phyloP scores from a whole-genome alignment of 2,797 vertebrate species.

The Phoebastria nigripes region DNA sequence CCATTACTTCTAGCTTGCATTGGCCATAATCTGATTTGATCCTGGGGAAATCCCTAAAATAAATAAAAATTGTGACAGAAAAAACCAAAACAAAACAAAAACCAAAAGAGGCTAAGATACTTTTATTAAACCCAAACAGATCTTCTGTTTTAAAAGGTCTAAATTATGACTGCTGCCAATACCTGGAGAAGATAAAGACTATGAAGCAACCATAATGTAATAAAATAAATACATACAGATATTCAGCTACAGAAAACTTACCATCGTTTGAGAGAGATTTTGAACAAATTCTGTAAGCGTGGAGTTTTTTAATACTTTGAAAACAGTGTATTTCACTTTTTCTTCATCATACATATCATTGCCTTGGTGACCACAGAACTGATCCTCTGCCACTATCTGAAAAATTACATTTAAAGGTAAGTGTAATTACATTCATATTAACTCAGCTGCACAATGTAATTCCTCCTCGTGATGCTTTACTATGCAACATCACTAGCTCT shows the following conservation, averaged over 20 bases:
- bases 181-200: neutral
- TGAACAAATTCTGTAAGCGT: conserved; percentile 96
- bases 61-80: neutral
- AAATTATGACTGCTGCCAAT: neutral
- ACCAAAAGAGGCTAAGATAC: neutral
- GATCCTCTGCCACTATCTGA: conserved; percentile 98
- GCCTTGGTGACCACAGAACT: conserved; percentile 99
- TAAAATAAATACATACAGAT: neutral
- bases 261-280: conserved; percentile 98
- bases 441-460: neutral
- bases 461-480: neutral
- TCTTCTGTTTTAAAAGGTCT: neutral
- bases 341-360: conserved; percentile 99
- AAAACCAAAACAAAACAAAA: neutral
- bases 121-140: neutral
- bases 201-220: neutral
- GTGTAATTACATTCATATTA: neutral
- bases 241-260: conserved; percentile 68
- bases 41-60: conserved; percentile 94
- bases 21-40: conserved; percentile 98
- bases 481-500: neutral
- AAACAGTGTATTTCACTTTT: conserved; percentile 98
- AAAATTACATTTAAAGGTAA: neutral
- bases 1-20: conserved; percentile 99
- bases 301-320: conserved; percentile 98